A percentile compares a stretch with the other conserved stretches of the same genome.
Evolutionary conservation across 35 echinoderm and acorn worm species (phyloP).

Genomic region (Ophioderma brevispina): DNA sequence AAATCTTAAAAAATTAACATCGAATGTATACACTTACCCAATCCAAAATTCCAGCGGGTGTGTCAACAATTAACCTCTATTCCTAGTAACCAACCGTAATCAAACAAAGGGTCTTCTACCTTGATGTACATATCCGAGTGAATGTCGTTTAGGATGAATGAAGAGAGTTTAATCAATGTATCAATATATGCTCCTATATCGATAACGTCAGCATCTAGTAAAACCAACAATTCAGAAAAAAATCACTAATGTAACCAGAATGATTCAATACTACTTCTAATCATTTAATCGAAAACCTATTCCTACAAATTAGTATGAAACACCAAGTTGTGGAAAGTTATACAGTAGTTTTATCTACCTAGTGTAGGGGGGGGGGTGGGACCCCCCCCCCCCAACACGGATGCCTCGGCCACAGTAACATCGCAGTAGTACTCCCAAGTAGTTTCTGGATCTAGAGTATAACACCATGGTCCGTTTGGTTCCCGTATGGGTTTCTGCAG

Average conservation of each 20-base stretch:
- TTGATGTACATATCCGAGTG: constrained; percentile 9
- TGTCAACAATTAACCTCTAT: not conserved
- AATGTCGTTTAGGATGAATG: not conserved
- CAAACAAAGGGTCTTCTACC: not conserved
- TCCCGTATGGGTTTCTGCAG: not conserved
- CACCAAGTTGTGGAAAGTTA: too few relatives aligned
- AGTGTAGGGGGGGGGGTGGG: too few relatives aligned
- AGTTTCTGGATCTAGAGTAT: not conserved
- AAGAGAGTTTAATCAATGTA: not conserved
- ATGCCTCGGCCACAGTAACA: not conserved
- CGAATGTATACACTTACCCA: too few relatives aligned
- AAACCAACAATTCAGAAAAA: too few relatives aligned
- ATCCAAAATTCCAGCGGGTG: not conserved
- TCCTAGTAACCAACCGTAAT: not conserved
- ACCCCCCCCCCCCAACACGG: too few relatives aligned
- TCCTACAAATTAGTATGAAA: too few relatives aligned
- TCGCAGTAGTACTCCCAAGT: constrained; percentile 27
- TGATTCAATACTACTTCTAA: too few relatives aligned
- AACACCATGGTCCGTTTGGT: constrained; percentile 16
- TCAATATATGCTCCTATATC: not conserved
- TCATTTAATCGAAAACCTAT: too few relatives aligned
- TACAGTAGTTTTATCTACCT: too few relatives aligned
- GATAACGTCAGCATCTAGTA: too few relatives aligned
- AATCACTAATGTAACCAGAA: too few relatives aligned
- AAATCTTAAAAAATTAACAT: too few relatives aligned